These are phyloP conservation scores for Apodemia duryi DNA, from an alignment of 2,888 invertebrate species.

Conservation along the genomic window DNA sequence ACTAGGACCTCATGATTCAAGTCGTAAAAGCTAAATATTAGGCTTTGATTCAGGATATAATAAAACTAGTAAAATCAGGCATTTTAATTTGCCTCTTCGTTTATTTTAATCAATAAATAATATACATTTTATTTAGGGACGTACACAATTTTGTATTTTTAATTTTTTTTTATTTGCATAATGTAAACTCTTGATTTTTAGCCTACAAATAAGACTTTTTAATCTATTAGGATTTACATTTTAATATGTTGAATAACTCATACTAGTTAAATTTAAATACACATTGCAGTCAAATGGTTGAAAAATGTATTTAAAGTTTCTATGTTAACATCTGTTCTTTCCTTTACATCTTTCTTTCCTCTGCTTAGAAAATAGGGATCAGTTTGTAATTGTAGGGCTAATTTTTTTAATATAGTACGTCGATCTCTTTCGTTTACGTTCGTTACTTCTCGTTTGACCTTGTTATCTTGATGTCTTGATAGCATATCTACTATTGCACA, in stretches of 20 bases:
- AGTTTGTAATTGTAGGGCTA: slow-evolving; percentile 62
- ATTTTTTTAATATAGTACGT: slow-evolving; percentile 59
- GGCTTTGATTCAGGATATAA: background rate
- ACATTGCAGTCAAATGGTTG: slow-evolving; percentile 51
- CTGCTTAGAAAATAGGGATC: slow-evolving; percentile 70
- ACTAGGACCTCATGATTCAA: no score
- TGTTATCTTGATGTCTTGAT: slow-evolving; percentile 31
- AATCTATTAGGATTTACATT: no score
- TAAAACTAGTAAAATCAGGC: background rate
- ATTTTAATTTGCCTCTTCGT: background rate
- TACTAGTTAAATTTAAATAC: slow-evolving; percentile 38
- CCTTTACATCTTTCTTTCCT: slow-evolving; percentile 53
- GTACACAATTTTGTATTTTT: background rate
- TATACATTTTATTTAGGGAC: background rate
- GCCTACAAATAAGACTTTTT: background rate
- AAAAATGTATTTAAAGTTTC: slow-evolving; percentile 51
- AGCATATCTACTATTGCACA: slow-evolving; percentile 57
- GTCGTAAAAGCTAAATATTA: no score
- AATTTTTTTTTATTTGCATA: background rate
- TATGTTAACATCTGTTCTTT: slow-evolving; percentile 30
- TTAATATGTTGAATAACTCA: no score
- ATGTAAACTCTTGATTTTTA: background rate
- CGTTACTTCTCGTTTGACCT: slow-evolving; percentile 52
- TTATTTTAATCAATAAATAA: slow-evolving; percentile 4
- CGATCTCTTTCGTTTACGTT: slow-evolving; percentile 58